Evolutionary conservation across 2,797 vertebrate genomes (phyloP).

Genomic region (Enteromius mattozi): DNA sequence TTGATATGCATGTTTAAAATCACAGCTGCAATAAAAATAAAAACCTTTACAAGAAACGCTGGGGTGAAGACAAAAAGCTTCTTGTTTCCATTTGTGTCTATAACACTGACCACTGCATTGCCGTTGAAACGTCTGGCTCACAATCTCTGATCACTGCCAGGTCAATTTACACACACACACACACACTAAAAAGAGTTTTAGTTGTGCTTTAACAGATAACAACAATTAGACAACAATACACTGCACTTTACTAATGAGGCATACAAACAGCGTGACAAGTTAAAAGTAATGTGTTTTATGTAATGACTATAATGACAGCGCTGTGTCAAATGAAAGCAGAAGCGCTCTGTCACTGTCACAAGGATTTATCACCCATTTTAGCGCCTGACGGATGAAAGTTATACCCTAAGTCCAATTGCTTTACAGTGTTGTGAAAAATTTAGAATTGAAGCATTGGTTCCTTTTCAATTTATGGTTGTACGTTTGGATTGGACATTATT

Average conservation of each 20-base stretch:
- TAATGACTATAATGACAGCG: conserved; percentile 20
- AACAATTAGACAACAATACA: conserved; percentile 7
- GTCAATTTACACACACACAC: not conserved
- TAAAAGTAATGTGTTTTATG: conserved; percentile 1
- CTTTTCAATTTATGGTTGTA: not conserved
- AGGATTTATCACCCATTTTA: conserved; percentile 13
- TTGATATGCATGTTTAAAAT: conserved; percentile 43
- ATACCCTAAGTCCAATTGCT: not conserved
- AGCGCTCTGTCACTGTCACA: conserved; percentile 13
- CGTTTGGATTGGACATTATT: not conserved
- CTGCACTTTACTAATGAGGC: conserved; percentile 14
- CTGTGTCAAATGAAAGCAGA: conserved; percentile 14
- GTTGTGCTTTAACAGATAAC: not conserved
- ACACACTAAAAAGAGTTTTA: not conserved
- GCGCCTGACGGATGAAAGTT: not conserved
- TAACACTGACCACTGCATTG: not conserved
- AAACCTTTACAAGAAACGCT: not conserved
- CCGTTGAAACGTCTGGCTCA: not conserved
- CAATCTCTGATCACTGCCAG: not conserved
- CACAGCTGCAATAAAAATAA: not conserved
- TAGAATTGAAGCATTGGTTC: not conserved
- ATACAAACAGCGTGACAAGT: not conserved
- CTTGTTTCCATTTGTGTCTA: not conserved
- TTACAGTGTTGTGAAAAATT: not conserved
- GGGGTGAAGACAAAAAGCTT: conserved; percentile 6